Conservation (phyloP, 2,113 vertebrate species). For the Azemiops feae region DNA sequence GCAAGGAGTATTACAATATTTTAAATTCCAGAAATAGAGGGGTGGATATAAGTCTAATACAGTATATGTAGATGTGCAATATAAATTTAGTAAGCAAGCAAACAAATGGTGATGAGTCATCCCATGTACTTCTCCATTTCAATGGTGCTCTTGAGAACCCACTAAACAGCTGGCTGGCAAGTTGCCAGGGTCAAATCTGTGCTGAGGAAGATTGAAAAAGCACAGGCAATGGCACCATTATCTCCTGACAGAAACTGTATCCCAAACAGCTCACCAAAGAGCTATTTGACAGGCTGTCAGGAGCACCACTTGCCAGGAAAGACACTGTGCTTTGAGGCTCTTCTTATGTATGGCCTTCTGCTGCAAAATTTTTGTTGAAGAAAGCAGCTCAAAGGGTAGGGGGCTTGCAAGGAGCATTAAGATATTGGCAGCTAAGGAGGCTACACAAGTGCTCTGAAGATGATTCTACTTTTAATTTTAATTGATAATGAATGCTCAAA, state of each 20-base stretch:
- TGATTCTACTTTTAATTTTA: background rate
- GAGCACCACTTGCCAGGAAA: background rate
- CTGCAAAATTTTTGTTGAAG: background rate
- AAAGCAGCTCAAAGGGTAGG: background rate
- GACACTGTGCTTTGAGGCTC: background rate
- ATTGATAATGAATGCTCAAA: background rate
- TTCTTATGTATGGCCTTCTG: background rate
- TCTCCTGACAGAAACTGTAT: background rate
- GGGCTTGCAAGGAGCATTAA: background rate
- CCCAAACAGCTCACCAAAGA: background rate
- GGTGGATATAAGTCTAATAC: background rate
- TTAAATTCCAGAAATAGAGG: background rate
- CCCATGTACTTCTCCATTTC: background rate
- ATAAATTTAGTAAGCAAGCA: background rate
- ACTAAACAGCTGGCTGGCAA: background rate
- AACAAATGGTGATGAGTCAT: background rate
- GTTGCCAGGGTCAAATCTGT: background rate
- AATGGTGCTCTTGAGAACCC: background rate
- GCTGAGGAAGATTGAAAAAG: background rate
- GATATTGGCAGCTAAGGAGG: background rate
- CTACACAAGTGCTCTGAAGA: background rate
- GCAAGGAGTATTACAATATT: background rate
- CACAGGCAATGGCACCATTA: background rate
- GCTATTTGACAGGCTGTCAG: background rate
- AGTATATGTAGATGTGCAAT: background rate